phyloP scores from a whole-genome alignment of 1,140 invertebrate genomes.

The Leptinotarsa undecemlineata region DNA sequence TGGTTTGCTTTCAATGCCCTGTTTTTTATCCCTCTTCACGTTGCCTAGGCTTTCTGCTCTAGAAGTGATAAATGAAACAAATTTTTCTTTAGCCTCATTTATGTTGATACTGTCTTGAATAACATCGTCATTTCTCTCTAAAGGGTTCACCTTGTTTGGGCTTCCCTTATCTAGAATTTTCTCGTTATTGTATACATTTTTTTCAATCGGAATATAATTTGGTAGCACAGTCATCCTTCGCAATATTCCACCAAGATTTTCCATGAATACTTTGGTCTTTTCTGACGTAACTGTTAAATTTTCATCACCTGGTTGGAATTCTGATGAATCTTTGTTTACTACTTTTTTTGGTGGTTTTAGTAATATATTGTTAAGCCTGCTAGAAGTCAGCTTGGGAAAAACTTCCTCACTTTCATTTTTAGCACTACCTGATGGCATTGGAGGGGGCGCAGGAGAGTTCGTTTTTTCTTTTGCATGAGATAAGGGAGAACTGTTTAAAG shows the following conservation, averaged over 20 bases:
- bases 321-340: slow-evolving; percentile 11
- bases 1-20: not conserved
- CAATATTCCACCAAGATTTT: slow-evolving; percentile 36
- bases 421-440: not conserved
- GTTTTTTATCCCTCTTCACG: no score
- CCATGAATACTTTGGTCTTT: slow-evolving; percentile 38
- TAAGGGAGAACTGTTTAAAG: not conserved
- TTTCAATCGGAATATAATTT: not conserved
- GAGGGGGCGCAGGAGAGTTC: not conserved
- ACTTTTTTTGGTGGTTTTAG: slow-evolving; percentile 26
- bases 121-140: slow-evolving; percentile 33
- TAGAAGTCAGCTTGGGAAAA: not conserved
- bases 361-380: slow-evolving; percentile 27
- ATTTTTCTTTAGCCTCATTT: slow-evolving; percentile 34
- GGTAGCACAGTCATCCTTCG: slow-evolving; percentile 14
- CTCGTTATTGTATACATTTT: not conserved
- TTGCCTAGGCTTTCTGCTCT: not conserved
- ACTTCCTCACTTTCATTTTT: not conserved
- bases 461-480: not conserved
- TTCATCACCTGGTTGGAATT: slow-evolving; percentile 32
- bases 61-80: slow-evolving; percentile 14
- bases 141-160: no score
- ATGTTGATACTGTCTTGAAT: slow-evolving; percentile 38
- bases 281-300: slow-evolving; percentile 43
- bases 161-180: not conserved